These are phyloP conservation scores for Pantherophis vulpinus DNA, from an alignment of 2,797 vertebrate genomes.

Conservation along the genomic window DNA sequence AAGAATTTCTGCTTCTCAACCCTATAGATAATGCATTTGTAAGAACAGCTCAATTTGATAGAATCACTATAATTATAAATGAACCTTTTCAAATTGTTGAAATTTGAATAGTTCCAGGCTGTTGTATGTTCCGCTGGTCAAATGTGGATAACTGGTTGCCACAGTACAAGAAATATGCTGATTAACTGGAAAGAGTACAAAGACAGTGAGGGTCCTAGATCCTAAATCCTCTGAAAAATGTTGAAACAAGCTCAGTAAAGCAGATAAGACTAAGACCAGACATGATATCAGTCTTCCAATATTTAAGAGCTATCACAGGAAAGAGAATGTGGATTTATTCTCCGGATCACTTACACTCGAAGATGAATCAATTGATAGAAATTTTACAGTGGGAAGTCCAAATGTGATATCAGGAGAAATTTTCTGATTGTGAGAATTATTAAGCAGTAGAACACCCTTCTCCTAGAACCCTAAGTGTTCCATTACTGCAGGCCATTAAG, in stretches of 20 bases:
- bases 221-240: background rate
- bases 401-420: background rate
- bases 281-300: background rate
- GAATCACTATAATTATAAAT: background rate
- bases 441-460: background rate
- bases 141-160: background rate
- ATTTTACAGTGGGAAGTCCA: background rate
- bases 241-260: background rate
- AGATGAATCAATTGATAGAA: background rate
- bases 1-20: background rate
- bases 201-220: background rate
- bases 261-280: background rate
- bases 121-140: background rate
- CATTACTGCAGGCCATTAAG: too few relatives aligned
- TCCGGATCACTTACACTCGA: background rate
- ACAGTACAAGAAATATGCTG: background rate
- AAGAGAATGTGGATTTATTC: background rate
- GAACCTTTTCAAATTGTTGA: background rate
- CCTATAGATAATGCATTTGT: background rate
- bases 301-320: background rate
- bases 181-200: background rate
- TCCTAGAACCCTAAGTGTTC: too few relatives aligned
- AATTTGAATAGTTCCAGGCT: background rate
- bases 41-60: background rate
- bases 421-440: background rate